Base-by-base conservation (phyloP, 2,797 vertebrate genomes). In the Coccyzus lansbergi region DNA sequence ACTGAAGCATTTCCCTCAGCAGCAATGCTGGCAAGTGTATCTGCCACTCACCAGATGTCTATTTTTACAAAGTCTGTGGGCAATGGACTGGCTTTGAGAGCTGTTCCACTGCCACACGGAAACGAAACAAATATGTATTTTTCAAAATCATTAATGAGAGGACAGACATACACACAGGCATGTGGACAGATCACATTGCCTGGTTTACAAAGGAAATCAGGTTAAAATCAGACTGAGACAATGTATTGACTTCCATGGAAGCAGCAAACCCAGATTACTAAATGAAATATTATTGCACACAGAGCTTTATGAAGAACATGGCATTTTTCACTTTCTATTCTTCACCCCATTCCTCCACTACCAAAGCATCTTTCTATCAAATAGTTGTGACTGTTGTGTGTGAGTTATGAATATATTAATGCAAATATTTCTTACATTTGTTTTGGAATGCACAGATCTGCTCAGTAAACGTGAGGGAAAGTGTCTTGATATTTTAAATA, bases 401-500 rank as follows among this genome's bases (percentile, higher is more conserved):
- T 65, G 72, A 51, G 15, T 81, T 93, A 75, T 81, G 63, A 91
- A 67, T 53, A 86, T 53, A 67, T 80, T 53, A 74, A 34, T 36
- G 31, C 52, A 78, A 92, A 29, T 79, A 63, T 80, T 90, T 80
- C 40, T 60, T 91, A 69, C n/a, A 44, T 93, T 93, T 83, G 82
- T 63, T 92, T 96, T 91, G 83, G 83, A 90, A 56, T 63, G 77
- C 87, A 94, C 52, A 92, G 29, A 76, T 93, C 60, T 86, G 80
- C 71, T 93, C 40, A 56, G 55, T 51, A 59, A 90, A 92, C 20
- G 24, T 62, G 46, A 92, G 55, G 52, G 49, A 67, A 91, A 74
- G 69, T 59, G 29, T 36, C 52, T n/a, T 53, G 17, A 7, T 72
- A 33, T 91, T 79, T 91, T 58, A 80, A 82, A 46, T 85, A 84